Evolutionary conservation across 2,888 invertebrate genomes (phyloP).

Genomic region (Himalopsyche tibetana): DNA sequence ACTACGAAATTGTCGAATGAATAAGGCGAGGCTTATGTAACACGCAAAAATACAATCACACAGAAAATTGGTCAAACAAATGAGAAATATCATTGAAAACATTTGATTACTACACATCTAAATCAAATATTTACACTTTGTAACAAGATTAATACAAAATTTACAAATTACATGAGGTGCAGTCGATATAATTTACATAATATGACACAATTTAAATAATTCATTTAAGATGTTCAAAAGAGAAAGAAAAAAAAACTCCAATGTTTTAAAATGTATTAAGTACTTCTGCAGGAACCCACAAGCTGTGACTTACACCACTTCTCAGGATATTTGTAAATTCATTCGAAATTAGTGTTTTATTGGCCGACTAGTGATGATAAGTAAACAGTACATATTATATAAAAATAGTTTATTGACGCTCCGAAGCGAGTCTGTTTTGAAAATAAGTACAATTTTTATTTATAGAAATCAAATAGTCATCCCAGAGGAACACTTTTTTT

Average conservation of each 20-base stretch:
- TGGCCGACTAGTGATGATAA: constrained; percentile 29
- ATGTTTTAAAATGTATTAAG: neutral
- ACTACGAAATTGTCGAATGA: constrained; percentile 2
- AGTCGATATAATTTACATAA: neutral
- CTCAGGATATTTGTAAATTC: constrained; percentile 14
- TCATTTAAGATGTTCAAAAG: neutral
- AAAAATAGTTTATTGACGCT: constrained; percentile 28
- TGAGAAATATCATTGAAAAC: constrained; percentile 7
- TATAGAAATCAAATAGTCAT: neutral
- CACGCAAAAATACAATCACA: constrained; percentile 18
- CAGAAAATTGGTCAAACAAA: constrained; percentile 38
- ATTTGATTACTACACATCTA: constrained; percentile 4
- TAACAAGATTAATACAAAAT: constrained; percentile 16
- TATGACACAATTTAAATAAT: constrained; percentile 16
- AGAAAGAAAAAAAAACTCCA: neutral
- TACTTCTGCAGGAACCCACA: neutral
- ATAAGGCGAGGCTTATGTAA: constrained; percentile 13
- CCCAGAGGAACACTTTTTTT: neutral
- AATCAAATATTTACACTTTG: constrained; percentile 27
- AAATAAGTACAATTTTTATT: neutral
- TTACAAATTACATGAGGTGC: constrained; percentile 27
- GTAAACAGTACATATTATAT: constrained; percentile 23
- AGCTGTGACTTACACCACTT: neutral
- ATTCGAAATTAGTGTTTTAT: neutral
- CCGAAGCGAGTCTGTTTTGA: constrained; percentile 23